Percentiles rank a stretch among this genome's conserved stretches.
Conservation (phyloP, 1,140 invertebrate genomes). For the Rhopalosiphum padi region DNA sequence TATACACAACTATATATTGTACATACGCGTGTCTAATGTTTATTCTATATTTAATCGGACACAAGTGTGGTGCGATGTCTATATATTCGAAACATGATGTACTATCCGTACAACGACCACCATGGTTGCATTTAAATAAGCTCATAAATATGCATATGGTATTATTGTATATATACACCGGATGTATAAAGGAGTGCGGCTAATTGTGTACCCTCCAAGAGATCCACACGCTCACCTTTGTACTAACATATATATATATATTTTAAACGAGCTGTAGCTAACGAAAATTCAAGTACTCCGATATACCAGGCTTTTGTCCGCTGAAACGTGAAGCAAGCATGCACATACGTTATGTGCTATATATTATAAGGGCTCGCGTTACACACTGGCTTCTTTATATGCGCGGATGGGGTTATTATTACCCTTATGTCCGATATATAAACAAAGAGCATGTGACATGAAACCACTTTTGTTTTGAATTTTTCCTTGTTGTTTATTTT, state of each 20-base stretch:
- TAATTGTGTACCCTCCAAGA: constrained; percentile 22
- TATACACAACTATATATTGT: not conserved
- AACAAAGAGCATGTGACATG: not conserved
- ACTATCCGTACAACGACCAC: not conserved
- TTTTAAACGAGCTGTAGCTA: constrained; percentile 13
- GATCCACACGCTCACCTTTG: not conserved
- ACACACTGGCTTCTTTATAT: constrained; percentile 30
- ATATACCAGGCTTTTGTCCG: not conserved
- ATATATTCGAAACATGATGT: not conserved
- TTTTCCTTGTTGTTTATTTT: constrained; percentile 24
- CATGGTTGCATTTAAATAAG: constrained; percentile 32
- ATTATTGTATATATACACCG: not conserved
- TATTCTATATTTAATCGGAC: constrained; percentile 23
- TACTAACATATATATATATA: not conserved
- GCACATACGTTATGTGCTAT: not conserved
- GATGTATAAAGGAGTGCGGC: constrained; percentile 21
- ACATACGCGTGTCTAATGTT: not conserved
- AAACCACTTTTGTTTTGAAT: constrained; percentile 25
- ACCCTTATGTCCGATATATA: not conserved
- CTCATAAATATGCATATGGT: constrained; percentile 16
- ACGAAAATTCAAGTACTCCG: constrained; percentile 31
- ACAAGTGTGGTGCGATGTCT: not conserved
- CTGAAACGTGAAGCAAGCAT: constrained; percentile 11
- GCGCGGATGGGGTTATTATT: constrained; percentile 12
- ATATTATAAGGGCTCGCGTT: not conserved